Base-by-base conservation (phyloP, 1,140 invertebrate species). In the Harlomillsia oculata region DNA sequence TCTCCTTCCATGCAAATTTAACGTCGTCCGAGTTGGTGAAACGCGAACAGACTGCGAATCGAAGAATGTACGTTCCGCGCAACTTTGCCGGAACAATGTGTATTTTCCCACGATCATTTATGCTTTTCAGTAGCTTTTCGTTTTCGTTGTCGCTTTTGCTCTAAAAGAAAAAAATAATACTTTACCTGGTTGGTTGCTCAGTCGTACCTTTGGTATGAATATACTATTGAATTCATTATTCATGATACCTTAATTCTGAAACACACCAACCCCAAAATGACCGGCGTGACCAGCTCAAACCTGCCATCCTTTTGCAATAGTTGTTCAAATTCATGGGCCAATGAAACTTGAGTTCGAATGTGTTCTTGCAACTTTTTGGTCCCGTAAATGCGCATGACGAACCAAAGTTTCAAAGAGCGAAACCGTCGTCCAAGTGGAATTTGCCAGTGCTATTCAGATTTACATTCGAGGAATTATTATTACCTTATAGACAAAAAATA, bases 381-480 rank as follows among this genome's bases (percentile, higher is more conserved):
- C 0, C 95, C 95, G 65, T 93, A 94, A 0, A 91, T 74, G 46
- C 95, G 77, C 52, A 98, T 69, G 0, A 97, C 94, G 68, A 99
- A 97, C 96, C 95, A 99, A 4, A 98, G 71, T 70, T 99, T 99
- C 11, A 98, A 72, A 0, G 95, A 82, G 53, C 95, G 79, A 71
- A 99, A 99, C 64, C 95, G 78, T 56, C 96, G 76, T 0, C 95
- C 95, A 3, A 99, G 73, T 5, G 93, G 93, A 62, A 99, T 97
- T 77, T 97, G 93, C 90, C 94, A 96, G 68, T 98, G 93, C 75
- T 87, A 63, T 3, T 23, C 26, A 68, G 64, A 60, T 61, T 23
- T n/a, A n/a, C n/a, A n/a, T n/a, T n/a, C n/a, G n/a, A n/a, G n/a
- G n/a, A n/a, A n/a, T n/a, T n/a, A n/a, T n/a, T n/a, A n/a, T n/a